phyloP scores from a whole-genome alignment of 2,797 vertebrate genomes.

The Notoglanidium macrostoma region DNA sequence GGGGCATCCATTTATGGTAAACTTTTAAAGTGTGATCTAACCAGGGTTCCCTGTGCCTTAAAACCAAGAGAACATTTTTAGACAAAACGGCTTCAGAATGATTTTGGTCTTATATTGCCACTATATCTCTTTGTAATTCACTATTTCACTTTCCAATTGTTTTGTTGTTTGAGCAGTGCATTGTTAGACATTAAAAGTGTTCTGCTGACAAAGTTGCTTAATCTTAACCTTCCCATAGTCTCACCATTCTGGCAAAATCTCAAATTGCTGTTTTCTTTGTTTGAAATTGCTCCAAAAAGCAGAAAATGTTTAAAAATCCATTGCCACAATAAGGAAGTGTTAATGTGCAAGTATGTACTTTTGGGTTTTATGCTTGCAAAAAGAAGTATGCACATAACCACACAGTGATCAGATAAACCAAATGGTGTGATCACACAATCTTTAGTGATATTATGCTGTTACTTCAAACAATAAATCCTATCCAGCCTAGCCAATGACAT shows the following conservation, averaged over 20 bases:
- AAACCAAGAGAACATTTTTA: neutral
- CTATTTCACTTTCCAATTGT: neutral
- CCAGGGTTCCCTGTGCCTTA: slow-evolving; percentile 1
- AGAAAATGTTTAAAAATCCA: neutral
- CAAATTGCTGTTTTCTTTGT: neutral
- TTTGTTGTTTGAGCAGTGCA: neutral
- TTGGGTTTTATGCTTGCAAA: neutral
- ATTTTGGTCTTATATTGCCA: neutral
- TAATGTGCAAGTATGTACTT: neutral
- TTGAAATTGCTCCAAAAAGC: slow-evolving; percentile 10
- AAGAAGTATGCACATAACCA: slow-evolving; percentile 1
- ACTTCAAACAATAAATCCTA: slow-evolving; percentile 13
- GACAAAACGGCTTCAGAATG: neutral
- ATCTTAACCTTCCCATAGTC: neutral
- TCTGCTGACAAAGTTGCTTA: neutral
- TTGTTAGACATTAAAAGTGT: too few relatives aligned
- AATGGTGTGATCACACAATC: slow-evolving; percentile 27
- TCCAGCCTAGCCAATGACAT: slow-evolving; percentile 29
- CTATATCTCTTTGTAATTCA: neutral
- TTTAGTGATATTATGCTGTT: slow-evolving; percentile 15
- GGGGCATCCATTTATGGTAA: neutral
- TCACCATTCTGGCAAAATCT: neutral
- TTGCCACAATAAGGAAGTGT: neutral
- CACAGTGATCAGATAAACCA: slow-evolving; percentile 24
- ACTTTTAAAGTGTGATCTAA: neutral